Percentiles rank a stretch among this genome's conserved stretches.
These are phyloP conservation scores for Pasiphila rectangulata DNA, from an alignment of 2,888 invertebrate species.

Conservation along the genomic window DNA sequence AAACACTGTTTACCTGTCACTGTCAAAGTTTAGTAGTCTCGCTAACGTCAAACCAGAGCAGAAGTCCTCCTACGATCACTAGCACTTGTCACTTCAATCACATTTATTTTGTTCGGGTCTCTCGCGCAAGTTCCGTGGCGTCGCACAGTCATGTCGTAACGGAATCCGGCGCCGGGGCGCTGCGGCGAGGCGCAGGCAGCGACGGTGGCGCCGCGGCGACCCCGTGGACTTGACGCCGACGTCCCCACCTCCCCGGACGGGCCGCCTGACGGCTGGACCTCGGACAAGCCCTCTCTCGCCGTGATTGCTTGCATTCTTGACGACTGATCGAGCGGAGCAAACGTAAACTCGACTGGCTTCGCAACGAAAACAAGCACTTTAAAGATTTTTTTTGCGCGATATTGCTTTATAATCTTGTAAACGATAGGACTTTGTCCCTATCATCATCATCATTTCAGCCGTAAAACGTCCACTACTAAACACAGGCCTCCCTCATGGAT, in stretches of 20 bases:
- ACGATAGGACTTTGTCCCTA: no score
- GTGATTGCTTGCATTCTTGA: no score
- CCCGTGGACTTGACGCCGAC: slow-evolving; percentile 38
- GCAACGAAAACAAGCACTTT: no score
- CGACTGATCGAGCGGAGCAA: no score
- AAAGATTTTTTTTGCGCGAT: no score
- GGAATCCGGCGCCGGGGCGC: slow-evolving; percentile 38
- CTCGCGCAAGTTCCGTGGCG: slow-evolving; percentile 35
- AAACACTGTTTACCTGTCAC: slow-evolving; percentile 46
- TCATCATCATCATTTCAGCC: no score
- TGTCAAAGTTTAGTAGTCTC: slow-evolving; percentile 48
- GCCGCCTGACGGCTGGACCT: no score
- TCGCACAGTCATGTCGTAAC: slow-evolving; percentile 47
- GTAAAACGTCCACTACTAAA: no score
- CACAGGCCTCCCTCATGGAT: no score
- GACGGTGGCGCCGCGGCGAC: slow-evolving; percentile 70
- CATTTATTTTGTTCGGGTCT: slow-evolving; percentile 7
- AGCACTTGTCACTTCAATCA: slow-evolving; percentile 3
- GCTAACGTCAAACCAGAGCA: slow-evolving; percentile 5
- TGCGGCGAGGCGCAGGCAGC: slow-evolving; percentile 42
- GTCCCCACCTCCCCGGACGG: slow-evolving; percentile 42
- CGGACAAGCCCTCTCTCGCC: no score
- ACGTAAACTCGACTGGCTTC: no score
- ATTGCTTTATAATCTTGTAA: no score
- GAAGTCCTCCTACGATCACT: slow-evolving; percentile 4